Percentiles rank a stretch among this genome's conserved stretches.
phyloP scores from a whole-genome alignment of 2,797 vertebrate species.

The Pseudochaenichthys georgianus region DNA sequence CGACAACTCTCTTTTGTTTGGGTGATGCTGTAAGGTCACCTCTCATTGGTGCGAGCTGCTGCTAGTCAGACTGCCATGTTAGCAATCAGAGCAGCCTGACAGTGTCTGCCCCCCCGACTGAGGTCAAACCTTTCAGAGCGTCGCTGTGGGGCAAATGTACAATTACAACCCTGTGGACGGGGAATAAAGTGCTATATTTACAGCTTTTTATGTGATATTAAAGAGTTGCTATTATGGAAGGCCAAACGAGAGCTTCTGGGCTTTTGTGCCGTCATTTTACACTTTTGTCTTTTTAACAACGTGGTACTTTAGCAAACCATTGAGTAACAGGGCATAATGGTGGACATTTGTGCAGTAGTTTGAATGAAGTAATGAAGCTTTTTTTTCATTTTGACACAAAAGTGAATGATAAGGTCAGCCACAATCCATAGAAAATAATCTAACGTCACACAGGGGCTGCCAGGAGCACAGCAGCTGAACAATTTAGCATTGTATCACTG shows the following conservation, averaged over 20 bases:
- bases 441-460: neutral
- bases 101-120: slow-evolving; percentile 21
- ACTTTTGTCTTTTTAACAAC: neutral
- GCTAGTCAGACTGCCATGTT: slow-evolving; percentile 57
- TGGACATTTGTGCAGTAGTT: neutral
- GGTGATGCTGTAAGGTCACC: slow-evolving; percentile 41
- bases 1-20: slow-evolving; percentile 36
- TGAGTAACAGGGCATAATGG: neutral
- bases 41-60: slow-evolving; percentile 43
- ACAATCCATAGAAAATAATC: neutral
- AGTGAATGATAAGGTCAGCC: slow-evolving; percentile 8
- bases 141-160: slow-evolving; percentile 49
- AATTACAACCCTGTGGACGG: slow-evolving; percentile 36
- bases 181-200: slow-evolving; percentile 27
- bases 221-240: slow-evolving; percentile 2
- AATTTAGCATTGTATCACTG: slow-evolving; percentile 1
- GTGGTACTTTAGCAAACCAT: neutral
- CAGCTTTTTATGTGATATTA: slow-evolving; percentile 25
- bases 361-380: neutral
- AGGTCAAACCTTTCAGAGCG: slow-evolving; percentile 63
- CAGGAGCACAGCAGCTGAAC: neutral
- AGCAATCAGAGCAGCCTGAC: slow-evolving; percentile 59
- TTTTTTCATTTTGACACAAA: slow-evolving; percentile 17
- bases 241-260: neutral
- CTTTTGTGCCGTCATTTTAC: slow-evolving; percentile 2